Percentiles rank a stretch among this genome's conserved stretches.
Conservation (phyloP, 2,113 vertebrate species). For the Alaudala cheleensis region DNA sequence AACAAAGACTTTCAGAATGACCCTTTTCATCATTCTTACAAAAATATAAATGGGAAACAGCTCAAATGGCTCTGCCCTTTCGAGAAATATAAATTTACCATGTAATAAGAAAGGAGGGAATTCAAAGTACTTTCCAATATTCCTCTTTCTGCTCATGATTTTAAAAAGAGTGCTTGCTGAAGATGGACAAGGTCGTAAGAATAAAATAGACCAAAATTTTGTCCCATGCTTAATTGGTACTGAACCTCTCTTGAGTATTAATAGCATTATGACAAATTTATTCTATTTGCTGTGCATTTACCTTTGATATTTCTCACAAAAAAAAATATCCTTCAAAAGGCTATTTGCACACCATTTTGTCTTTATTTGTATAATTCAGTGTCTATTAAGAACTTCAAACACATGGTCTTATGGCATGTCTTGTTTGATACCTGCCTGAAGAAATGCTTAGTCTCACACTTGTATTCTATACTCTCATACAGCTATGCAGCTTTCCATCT, state of each 20-base stretch:
- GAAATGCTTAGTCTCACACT: not conserved
- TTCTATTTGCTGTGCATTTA: not conserved
- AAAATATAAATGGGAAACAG: not conserved
- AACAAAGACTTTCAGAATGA: constrained; percentile 10
- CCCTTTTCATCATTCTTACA: not conserved
- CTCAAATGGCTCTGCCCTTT: not conserved
- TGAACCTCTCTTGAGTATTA: not conserved
- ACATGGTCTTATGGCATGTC: not conserved
- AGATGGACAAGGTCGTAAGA: not conserved
- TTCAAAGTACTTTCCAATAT: not conserved
- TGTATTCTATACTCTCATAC: not conserved
- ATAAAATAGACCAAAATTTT: not conserved
- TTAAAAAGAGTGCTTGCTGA: not conserved
- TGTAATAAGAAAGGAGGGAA: not conserved
- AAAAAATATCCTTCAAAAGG: not conserved
- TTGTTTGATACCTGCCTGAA: not conserved
- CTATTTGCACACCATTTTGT: not conserved
- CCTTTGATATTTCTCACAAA: not conserved
- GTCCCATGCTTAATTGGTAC: not conserved
- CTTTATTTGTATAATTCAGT: not conserved
- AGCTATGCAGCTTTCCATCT: not conserved
- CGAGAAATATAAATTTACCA: not conserved
- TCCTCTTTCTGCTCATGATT: not conserved
- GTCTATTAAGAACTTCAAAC: not conserved
- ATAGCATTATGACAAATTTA: not conserved